Percentiles rank a stretch among this genome's conserved stretches.
These are phyloP conservation scores for Sturnira hondurensis DNA, from an alignment of 2,113 vertebrate species.

Conservation along the genomic window DNA sequence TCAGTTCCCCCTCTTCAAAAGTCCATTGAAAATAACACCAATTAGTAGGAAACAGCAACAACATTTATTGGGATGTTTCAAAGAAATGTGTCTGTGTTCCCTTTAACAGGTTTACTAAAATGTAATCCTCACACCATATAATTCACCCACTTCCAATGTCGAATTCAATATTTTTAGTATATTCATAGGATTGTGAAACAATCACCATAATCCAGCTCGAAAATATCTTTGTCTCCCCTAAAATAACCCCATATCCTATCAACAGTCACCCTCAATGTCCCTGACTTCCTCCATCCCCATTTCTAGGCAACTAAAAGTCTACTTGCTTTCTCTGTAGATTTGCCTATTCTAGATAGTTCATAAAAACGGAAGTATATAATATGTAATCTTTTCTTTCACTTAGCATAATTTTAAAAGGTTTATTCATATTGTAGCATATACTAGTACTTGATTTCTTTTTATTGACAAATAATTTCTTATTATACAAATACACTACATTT, in stretches of 20 bases:
- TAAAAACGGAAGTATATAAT: not conserved
- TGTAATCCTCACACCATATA: not conserved
- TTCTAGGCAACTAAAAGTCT: not conserved
- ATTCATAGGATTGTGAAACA: not conserved
- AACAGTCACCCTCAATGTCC: not conserved
- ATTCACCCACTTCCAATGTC: not conserved
- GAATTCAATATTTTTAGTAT: not conserved
- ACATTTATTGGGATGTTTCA: not conserved
- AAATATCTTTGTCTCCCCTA: not conserved
- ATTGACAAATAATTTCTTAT: not conserved
- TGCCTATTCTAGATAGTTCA: not conserved
- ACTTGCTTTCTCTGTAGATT: not conserved
- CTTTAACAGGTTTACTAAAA: not conserved
- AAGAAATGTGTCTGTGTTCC: not conserved
- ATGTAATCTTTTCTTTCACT: conserved; percentile 14
- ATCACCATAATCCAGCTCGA: not conserved
- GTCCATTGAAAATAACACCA: not conserved
- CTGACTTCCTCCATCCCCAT: not conserved
- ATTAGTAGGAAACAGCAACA: not conserved
- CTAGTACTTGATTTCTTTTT: not conserved
- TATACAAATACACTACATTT: not conserved
- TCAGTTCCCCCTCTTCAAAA: not conserved
- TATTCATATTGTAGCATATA: not conserved
- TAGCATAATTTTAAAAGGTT: not conserved
- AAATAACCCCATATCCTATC: not conserved